phyloP scores from a whole-genome alignment of 1,140 invertebrate species.

The Chelonus insularis region DNA sequence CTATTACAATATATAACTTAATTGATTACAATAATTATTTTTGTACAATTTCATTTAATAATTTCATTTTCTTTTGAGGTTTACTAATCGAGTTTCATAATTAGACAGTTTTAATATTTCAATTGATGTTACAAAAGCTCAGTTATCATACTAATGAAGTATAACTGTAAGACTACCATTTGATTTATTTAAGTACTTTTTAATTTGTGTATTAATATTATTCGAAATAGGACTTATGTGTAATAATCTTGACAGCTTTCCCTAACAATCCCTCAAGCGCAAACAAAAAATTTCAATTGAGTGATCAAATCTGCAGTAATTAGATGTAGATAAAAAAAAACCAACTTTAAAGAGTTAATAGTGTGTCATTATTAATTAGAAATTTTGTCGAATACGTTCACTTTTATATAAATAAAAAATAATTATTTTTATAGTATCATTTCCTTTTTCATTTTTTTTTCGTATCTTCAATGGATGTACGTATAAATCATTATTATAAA shows the following conservation, averaged over 20 bases:
- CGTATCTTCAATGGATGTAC: too few relatives aligned
- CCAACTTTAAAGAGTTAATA: not conserved
- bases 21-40: not conserved
- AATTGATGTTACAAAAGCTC: too few relatives aligned
- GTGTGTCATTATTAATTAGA: not conserved
- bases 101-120: too few relatives aligned
- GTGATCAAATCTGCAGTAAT: constrained; percentile 7
- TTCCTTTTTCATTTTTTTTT: too few relatives aligned
- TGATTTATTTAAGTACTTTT: not conserved
- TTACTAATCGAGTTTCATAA: too few relatives aligned
- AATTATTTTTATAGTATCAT: too few relatives aligned
- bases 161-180: too few relatives aligned
- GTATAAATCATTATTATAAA: not conserved
- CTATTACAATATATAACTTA: too few relatives aligned
- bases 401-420: too few relatives aligned
- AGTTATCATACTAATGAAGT: too few relatives aligned
- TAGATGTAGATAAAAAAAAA: constrained; percentile 2
- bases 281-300: constrained; percentile 12
- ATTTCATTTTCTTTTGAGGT: too few relatives aligned
- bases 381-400: not conserved
- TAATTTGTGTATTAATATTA: constrained; percentile 6
- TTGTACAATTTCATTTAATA: too few relatives aligned
- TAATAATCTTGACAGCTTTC: not conserved
- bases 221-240: not conserved
- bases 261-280: not conserved